phyloP scores from a whole-genome alignment of 1,140 invertebrate genomes.

The Ladona fulva region DNA sequence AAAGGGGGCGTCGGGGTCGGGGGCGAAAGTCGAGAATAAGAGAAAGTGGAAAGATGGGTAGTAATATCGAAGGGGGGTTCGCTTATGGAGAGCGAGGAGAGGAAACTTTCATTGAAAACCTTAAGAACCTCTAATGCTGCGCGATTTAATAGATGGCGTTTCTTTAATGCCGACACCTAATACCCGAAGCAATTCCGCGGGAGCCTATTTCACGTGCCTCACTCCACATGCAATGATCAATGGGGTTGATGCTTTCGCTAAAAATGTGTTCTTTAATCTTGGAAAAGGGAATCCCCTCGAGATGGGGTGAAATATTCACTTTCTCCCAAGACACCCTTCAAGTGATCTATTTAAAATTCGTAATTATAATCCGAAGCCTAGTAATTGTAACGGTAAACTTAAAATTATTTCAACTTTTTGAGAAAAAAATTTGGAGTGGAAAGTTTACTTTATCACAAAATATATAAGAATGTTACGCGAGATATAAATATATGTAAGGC shows the following conservation, averaged over 20 bases:
- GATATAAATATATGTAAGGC: too few species aligned
- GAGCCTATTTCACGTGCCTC: not conserved
- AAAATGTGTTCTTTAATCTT: too few species aligned
- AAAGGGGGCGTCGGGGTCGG: not conserved
- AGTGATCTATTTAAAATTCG: too few species aligned
- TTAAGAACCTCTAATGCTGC: not conserved
- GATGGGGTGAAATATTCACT: too few species aligned
- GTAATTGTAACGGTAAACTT: too few species aligned
- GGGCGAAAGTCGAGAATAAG: not conserved
- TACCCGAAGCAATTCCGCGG: not conserved
- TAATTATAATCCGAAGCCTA: too few species aligned
- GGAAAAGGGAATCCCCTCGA: too few species aligned
- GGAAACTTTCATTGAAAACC: conserved; percentile 6
- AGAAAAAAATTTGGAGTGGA: too few species aligned
- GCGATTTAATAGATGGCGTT: conserved; percentile 1
- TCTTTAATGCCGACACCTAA: not conserved
- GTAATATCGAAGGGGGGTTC: not conserved
- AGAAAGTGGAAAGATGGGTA: not conserved
- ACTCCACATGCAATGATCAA: not conserved
- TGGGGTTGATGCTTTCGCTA: not conserved
- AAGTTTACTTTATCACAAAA: too few species aligned
- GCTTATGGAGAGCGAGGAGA: not conserved
- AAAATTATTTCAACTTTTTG: too few species aligned
- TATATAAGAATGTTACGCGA: too few species aligned
- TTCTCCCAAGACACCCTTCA: too few species aligned